Base-by-base conservation (phyloP, 2,888 invertebrate genomes). In the Nemotelus nigrinus region DNA sequence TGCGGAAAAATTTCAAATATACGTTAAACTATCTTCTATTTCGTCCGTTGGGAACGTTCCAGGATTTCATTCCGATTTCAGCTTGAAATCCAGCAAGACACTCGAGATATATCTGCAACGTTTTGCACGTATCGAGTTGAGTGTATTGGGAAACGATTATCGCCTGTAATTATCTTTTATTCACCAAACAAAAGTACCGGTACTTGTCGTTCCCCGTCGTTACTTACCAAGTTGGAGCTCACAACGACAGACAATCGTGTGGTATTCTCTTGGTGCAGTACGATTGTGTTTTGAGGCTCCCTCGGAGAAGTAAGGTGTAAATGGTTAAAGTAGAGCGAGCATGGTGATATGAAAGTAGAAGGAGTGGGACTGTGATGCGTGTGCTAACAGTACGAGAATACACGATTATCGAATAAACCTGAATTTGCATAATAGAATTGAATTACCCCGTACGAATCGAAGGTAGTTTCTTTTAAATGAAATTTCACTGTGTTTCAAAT, bases 91-190 rank as follows among this genome's bases (percentile, higher is more conserved):
- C 25, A 25, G 25, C 25, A 25, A 25, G 25, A 25, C 25, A 25
- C 25, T 25, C 25, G 25, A 25, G 25, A 25, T 25, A 25, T 25
- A 25, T 25, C 25, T 25, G 25, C 25, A 63, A 65, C 55, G 44
- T 39, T 48, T 50, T 43, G 10, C 75, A 50, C 63, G 53, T 53
- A 75, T n/a, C 44, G 43, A 5, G 63, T 67, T 39, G 39, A 57
- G 45, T 76, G 76, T 79, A 79, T 78, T 76, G 79, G 77, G 78
- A 79, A 79, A 74, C 79, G 79, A 79, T 79, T 78, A 79, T 79
- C 79, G 75, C 68, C 64, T 76, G 78, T 78, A 79, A 79, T 79
- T 79, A 79, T 79, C 79, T 79, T 78, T 79, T 79, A 79, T 79
- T 78, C 78, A 79, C 76, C 53, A 55, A 53, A 8, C 45, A 10